Evolutionary conservation across 2,888 invertebrate genomes (phyloP).

Genomic region (Cosmia trapezina): DNA sequence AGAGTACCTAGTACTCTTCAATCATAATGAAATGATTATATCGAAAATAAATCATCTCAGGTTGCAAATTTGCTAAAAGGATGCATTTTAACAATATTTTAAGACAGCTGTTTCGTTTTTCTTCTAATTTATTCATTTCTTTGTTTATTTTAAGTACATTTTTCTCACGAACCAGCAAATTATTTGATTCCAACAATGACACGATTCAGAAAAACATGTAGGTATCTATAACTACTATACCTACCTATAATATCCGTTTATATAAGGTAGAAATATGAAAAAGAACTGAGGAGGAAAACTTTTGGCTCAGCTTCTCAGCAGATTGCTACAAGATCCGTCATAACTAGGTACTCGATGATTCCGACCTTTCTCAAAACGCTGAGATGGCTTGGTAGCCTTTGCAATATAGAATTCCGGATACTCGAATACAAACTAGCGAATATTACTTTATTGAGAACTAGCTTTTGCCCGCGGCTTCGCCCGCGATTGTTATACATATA

Average conservation of each 20-base stretch:
- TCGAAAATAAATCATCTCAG: too few species aligned
- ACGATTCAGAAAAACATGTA: not conserved
- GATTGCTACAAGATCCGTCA: conserved; percentile 32
- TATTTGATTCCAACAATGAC: not conserved
- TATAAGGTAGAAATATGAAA: conserved; percentile 9
- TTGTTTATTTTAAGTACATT: not conserved
- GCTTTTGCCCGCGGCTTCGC: too few species aligned
- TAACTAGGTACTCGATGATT: conserved; percentile 20
- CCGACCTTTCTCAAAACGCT: conserved; percentile 39
- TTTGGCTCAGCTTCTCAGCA: conserved; percentile 12
- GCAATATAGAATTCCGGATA: conserved; percentile 5
- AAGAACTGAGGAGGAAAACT: not conserved
- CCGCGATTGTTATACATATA: too few species aligned
- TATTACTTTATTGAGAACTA: conserved; percentile 13
- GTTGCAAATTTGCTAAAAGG: too few species aligned
- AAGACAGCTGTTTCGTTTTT: too few species aligned
- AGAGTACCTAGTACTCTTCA: too few species aligned
- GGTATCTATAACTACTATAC: not conserved
- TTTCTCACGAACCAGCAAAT: not conserved
- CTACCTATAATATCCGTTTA: not conserved
- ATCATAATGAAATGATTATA: too few species aligned
- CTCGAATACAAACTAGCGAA: not conserved
- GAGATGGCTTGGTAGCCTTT: conserved; percentile 3
- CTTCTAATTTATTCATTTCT: not conserved
- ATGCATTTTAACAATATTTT: too few species aligned